Base-by-base conservation (phyloP, 2,113 vertebrate genomes). In the Ageneiosus marmoratus region DNA sequence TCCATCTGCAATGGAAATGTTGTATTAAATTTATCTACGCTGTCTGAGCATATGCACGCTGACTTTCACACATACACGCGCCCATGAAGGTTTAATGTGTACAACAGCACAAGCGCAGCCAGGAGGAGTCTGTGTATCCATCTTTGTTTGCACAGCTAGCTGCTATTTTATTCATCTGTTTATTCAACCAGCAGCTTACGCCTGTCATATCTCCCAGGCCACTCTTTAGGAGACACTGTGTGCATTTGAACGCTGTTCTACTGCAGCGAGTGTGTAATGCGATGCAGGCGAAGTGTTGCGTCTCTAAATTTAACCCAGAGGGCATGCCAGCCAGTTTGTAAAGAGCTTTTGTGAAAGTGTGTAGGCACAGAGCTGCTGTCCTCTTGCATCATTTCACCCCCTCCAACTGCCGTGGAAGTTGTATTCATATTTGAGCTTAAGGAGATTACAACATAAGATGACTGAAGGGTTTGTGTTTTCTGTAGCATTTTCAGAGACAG, bases 1-100 rank as follows among this genome's bases (percentile, higher is more conserved):
- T 84, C 58, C 69, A 84, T 90, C 87, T 88, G 81, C 86, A 88
- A 86, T 91, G 89, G 88, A 90, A 90, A 91, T 89, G 86, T 37
- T 81, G 85, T 82, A 83, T 90, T 91, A 82, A 88, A 90, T 85
- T 85, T 89, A 85, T 89, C 90, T 83, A 86, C 72, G 83, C 69
- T 58, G 77, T 65, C 87, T 87, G 60, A 34, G 82, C 76, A 86
- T 86, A 79, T 83, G 72, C 37, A 77, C 56, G 34, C 70, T 15
- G 32, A 48, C 77, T 51, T 58, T 22, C 74, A 51, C 67, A 46
- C 48, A 5, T 70, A 55, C 74, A 62, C 75, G 55, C 62, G 60
- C 18, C 56, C 20, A 50, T 76, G 60, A 73, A 76, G 70, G 29
- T 65, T 60, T 78, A 53, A 82, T 67, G 34, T 76, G 77, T 86